A percentile compares a stretch with the other conserved stretches of the same genome.
phyloP scores from a whole-genome alignment of 2,797 vertebrate genomes.

The Crocidura indochinensis region DNA sequence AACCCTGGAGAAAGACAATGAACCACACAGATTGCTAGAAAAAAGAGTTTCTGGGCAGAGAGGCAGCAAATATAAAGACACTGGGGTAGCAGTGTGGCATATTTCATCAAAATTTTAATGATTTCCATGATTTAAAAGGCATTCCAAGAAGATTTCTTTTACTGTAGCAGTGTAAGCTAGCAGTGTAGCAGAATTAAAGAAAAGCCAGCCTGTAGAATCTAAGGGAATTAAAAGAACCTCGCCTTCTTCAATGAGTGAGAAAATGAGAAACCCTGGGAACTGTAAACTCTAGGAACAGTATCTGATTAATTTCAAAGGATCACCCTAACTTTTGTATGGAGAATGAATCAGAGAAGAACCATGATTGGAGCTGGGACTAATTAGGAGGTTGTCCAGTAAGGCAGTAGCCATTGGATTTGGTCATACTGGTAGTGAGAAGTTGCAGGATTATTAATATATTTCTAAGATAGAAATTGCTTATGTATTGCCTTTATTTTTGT shows the following conservation, averaged over 20 bases:
- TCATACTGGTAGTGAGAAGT: constrained; percentile 23
- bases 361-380: background rate
- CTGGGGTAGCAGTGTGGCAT: background rate
- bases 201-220: constrained; percentile 19
- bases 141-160: background rate
- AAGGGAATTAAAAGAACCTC: constrained; percentile 26
- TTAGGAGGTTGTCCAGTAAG: background rate
- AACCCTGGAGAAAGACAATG: constrained; percentile 12
- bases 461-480: constrained; percentile 25
- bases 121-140: background rate
- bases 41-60: constrained; percentile 53
- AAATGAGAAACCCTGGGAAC: constrained; percentile 20
- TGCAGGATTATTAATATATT: background rate
- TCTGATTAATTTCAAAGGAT: constrained; percentile 39
- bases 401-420: background rate
- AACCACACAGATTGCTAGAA: constrained; percentile 38
- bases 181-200: background rate
- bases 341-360: background rate
- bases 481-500: too few relatives aligned
- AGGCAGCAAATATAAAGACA: constrained; percentile 18
- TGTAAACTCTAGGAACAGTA: background rate
- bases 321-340: background rate
- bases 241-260: background rate
- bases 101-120: background rate
- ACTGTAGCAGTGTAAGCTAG: background rate